These are phyloP conservation scores for Eremobia ochroleuca DNA, from an alignment of 2,888 invertebrate species.

Conservation along the genomic window DNA sequence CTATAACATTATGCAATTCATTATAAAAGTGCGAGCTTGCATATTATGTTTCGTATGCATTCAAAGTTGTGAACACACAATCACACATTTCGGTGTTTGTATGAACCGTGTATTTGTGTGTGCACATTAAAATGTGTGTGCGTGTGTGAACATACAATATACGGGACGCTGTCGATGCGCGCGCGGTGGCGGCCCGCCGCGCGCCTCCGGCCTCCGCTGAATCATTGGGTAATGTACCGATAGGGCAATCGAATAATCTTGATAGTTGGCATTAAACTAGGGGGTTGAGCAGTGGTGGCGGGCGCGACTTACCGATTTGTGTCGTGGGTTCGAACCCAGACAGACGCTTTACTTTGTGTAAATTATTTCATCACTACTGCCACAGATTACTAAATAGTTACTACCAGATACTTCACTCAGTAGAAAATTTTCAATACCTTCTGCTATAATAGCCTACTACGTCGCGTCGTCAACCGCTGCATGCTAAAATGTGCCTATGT, in stretches of 20 bases:
- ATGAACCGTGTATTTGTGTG: conserved; percentile 16
- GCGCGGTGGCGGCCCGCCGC: conserved; percentile 76
- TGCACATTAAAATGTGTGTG: conserved; percentile 22
- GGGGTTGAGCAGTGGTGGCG: too few relatives aligned
- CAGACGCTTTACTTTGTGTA: too few relatives aligned
- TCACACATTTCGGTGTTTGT: conserved; percentile 13
- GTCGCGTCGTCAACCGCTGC: too few relatives aligned
- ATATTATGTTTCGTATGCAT: neutral
- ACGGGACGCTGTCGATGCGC: conserved; percentile 78
- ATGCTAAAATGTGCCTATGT: too few relatives aligned
- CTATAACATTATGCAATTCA: neutral
- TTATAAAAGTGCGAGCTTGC: conserved; percentile 39
- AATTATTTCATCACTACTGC: too few relatives aligned
- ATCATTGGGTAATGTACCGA: conserved; percentile 85
- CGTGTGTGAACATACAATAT: conserved; percentile 64
- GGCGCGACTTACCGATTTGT: too few relatives aligned
- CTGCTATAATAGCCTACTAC: too few relatives aligned
- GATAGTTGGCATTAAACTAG: conserved; percentile 70
- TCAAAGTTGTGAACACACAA: neutral
- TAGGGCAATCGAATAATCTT: conserved; percentile 64
- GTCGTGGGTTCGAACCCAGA: too few relatives aligned
- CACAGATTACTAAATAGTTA: too few relatives aligned
- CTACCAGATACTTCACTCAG: too few relatives aligned
- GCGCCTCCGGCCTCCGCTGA: conserved; percentile 88
- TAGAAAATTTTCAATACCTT: too few relatives aligned